Percentiles rank a stretch among this genome's conserved stretches.
These are phyloP conservation scores for Anguilla pacifica DNA, from an alignment of 2,797 vertebrate species.

Conservation along the genomic window DNA sequence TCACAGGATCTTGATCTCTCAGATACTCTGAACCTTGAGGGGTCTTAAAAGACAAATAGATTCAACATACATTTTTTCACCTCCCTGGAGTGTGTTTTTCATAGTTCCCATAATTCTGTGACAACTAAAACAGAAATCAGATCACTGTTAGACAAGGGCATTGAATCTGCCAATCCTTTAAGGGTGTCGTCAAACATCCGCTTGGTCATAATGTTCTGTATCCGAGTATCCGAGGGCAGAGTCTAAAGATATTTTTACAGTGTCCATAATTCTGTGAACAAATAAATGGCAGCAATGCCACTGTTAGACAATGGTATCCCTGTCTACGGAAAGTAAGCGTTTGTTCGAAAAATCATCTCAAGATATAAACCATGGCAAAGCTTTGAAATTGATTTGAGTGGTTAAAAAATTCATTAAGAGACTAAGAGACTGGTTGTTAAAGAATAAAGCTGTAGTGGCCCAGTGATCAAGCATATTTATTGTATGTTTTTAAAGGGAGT, in stretches of 20 bases:
- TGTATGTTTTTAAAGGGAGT: slow-evolving; percentile 49
- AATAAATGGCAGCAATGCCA: background rate
- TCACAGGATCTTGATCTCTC: background rate
- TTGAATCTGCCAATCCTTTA: background rate
- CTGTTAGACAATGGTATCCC: background rate
- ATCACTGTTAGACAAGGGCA: background rate
- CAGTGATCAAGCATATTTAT: slow-evolving; percentile 28
- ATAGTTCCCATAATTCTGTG: background rate
- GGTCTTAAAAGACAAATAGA: background rate
- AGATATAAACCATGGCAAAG: background rate
- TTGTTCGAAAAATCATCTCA: background rate
- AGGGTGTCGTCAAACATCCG: background rate
- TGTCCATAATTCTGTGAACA: background rate
- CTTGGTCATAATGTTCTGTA: background rate
- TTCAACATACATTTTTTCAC: background rate
- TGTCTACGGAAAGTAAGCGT: background rate
- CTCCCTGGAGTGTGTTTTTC: background rate
- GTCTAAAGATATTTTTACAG: background rate
- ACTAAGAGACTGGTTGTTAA: background rate
- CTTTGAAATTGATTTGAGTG: background rate
- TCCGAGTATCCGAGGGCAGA: background rate
- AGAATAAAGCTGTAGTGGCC: slow-evolving; percentile 47
- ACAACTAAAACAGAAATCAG: background rate
- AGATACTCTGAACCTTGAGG: background rate
- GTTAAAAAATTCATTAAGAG: background rate